Evolutionary conservation across 2,888 invertebrate species (phyloP).

Genomic region (Entomobrya proxima): DNA sequence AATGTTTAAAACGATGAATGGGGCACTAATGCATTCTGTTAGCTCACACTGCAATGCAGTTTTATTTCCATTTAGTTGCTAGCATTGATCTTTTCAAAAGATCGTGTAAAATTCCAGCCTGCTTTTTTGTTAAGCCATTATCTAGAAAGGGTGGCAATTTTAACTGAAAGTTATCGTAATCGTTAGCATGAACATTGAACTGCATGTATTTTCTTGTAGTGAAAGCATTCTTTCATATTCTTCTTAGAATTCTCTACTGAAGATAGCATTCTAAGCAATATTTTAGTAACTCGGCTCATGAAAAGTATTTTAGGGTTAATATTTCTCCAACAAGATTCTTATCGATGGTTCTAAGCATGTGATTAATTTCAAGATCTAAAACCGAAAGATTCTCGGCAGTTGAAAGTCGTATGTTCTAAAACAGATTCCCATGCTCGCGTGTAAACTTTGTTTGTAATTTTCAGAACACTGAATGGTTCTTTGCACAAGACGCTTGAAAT

Average conservation of each 20-base stretch:
- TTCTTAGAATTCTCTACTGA: neutral
- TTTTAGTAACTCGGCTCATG: no score
- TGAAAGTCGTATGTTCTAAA: neutral
- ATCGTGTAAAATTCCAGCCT: neutral
- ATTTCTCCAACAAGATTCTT: neutral
- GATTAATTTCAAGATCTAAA: neutral
- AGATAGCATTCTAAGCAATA: neutral
- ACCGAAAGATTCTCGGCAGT: neutral
- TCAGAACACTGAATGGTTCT: neutral
- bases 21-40: no score
- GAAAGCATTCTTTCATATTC: neutral
- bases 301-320: no score
- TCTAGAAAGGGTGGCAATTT: slow-evolving; percentile 22
- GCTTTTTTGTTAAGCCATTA: slow-evolving; percentile 12
- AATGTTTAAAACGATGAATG: no score
- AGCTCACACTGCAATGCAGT: no score
- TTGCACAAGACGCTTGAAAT: neutral
- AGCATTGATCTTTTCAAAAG: neutral
- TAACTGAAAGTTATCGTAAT: slow-evolving; percentile 33
- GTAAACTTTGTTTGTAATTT: neutral
- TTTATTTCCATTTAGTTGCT: no score
- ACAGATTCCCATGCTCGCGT: neutral
- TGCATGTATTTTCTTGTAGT: slow-evolving; percentile 18
- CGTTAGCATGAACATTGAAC: slow-evolving; percentile 17
- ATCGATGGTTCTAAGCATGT: neutral